A percentile compares a stretch with the other conserved stretches of the same genome.
These are phyloP conservation scores for Conger conger DNA, from an alignment of 2,113 vertebrate species.

Conservation along the genomic window DNA sequence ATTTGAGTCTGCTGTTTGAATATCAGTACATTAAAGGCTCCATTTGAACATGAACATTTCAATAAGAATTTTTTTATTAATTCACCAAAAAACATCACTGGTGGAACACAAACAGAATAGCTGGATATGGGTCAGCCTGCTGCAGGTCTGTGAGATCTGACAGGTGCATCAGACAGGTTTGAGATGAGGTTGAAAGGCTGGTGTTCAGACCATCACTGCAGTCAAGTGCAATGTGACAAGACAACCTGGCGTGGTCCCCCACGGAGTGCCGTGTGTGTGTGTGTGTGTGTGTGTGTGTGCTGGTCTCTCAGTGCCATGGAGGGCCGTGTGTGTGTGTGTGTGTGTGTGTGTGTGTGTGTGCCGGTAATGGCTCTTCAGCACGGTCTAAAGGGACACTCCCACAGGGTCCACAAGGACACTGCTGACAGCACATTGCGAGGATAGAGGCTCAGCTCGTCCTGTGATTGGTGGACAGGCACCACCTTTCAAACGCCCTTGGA, in stretches of 20 bases:
- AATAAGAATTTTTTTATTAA: no score
- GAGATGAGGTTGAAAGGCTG: background rate
- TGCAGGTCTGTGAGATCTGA: background rate
- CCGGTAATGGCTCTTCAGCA: background rate
- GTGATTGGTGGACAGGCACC: background rate
- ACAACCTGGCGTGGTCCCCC: background rate
- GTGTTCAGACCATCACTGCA: background rate
- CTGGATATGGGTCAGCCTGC: background rate
- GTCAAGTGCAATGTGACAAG: background rate
- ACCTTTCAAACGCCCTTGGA: background rate
- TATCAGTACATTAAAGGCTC: background rate
- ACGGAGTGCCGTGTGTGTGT: no score
- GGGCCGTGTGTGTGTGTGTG: no score
- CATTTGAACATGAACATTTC: background rate
- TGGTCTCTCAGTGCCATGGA: no score
- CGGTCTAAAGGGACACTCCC: background rate
- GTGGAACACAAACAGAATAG: background rate
- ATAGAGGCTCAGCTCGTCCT: background rate
- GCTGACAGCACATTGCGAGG: background rate
- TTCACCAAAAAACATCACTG: background rate
- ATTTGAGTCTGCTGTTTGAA: background rate
- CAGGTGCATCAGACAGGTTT: background rate
- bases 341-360: no score
- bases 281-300: no score
- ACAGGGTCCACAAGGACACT: background rate